phyloP scores from a whole-genome alignment of 2,888 invertebrate species.

The Drosophila paranaensis region DNA sequence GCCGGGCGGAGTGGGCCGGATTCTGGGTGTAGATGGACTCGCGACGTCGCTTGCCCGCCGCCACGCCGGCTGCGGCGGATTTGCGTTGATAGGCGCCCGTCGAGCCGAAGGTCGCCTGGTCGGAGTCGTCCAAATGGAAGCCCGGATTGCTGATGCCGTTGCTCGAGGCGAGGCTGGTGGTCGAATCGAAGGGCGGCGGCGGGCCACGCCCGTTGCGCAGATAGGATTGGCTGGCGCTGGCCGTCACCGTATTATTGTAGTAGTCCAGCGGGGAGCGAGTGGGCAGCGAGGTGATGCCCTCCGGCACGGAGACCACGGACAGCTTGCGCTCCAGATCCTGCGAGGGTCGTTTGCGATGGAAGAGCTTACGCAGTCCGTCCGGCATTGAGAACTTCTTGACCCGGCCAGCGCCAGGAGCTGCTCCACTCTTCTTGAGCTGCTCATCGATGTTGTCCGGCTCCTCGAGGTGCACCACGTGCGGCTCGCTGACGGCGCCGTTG shows the following conservation, averaged over 20 bases:
- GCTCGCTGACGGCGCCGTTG: slow-evolving; percentile 61
- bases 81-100: slow-evolving; percentile 75
- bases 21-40: slow-evolving; percentile 83
- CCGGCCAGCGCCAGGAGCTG: slow-evolving; percentile 39
- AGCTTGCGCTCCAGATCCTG: slow-evolving; percentile 80
- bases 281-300: slow-evolving; percentile 60
- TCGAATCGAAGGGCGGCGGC: slow-evolving; percentile 59
- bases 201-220: slow-evolving; percentile 68
- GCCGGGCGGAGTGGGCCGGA: slow-evolving; percentile 72
- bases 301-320: slow-evolving; percentile 82
- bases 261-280: slow-evolving; percentile 64
- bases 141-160: slow-evolving; percentile 53
- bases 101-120: slow-evolving; percentile 54
- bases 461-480: slow-evolving; percentile 74
- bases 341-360: slow-evolving; percentile 80
- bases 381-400: slow-evolving; percentile 83
- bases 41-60: slow-evolving; percentile 68
- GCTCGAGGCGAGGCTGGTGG: slow-evolving; percentile 48
- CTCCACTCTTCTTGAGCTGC: slow-evolving; percentile 55
- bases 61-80: slow-evolving; percentile 36
- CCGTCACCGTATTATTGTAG: slow-evolving; percentile 81
- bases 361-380: slow-evolving; percentile 82
- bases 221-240: slow-evolving; percentile 65
- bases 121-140: slow-evolving; percentile 64
- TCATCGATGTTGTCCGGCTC: slow-evolving; percentile 56